Conservation (phyloP, 2,797 vertebrate genomes). For the Gallinago stenura region DNA sequence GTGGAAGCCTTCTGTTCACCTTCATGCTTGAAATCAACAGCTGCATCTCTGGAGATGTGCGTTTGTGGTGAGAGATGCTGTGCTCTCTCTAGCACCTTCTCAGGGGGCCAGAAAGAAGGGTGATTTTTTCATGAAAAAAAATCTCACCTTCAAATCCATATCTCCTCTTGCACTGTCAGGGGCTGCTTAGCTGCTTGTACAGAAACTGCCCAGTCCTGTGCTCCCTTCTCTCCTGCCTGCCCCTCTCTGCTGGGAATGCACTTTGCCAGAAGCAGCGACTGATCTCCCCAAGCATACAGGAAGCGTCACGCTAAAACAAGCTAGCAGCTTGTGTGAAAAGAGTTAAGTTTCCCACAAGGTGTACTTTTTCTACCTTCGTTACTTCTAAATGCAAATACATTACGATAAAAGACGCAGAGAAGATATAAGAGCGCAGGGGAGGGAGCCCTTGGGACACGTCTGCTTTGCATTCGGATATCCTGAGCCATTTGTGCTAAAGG, state of each 20-base stretch:
- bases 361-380: background rate
- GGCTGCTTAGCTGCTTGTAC: background rate
- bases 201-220: background rate
- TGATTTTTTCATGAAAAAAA: background rate
- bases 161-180: background rate
- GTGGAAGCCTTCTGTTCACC: fast-evolving
- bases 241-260: background rate
- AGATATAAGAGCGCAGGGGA: background rate
- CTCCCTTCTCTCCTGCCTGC: background rate
- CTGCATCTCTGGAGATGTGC: fast-evolving
- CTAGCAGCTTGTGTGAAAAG: background rate
- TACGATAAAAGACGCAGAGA: background rate
- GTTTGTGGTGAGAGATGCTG: background rate
- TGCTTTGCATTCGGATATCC: background rate
- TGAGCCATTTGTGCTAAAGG: constrained; percentile 12
- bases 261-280: background rate
- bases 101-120: background rate
- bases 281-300: background rate
- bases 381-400: constrained; percentile 25
- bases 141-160: background rate
- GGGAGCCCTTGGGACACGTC: background rate
- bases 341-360: constrained; percentile 14
- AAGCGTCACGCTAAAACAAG: background rate
- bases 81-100: background rate
- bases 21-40: background rate